phyloP scores from a whole-genome alignment of 2,888 invertebrate species.

The Scelioninae gen. 2 region DNA sequence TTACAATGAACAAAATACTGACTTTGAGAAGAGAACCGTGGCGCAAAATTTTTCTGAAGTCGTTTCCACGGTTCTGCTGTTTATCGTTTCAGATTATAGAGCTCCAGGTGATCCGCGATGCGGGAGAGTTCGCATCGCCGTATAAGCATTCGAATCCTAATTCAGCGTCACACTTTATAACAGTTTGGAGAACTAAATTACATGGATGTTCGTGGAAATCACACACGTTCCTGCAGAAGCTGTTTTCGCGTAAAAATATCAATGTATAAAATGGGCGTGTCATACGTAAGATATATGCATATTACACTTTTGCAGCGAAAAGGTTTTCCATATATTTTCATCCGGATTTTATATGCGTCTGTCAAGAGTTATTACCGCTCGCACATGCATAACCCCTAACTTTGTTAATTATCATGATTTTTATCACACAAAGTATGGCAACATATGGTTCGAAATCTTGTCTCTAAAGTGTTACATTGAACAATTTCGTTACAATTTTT shows the following conservation, averaged over 20 bases:
- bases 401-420: too few relatives aligned
- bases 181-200: conserved; percentile 46
- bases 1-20: conserved; percentile 41
- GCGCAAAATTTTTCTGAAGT: conserved; percentile 17
- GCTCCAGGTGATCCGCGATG: conserved; percentile 30
- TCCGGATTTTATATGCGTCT: too few relatives aligned
- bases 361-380: too few relatives aligned
- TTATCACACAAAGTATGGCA: too few relatives aligned
- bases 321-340: too few relatives aligned
- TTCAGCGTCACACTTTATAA: conserved; percentile 46
- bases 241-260: conserved; percentile 16
- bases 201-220: conserved; percentile 31
- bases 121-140: conserved; percentile 30
- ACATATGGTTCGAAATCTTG: too few relatives aligned
- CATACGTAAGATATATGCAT: neutral
- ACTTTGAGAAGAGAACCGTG: conserved; percentile 24
- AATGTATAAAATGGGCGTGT: neutral
- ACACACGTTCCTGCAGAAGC: conserved; percentile 44
- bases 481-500: too few relatives aligned
- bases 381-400: too few relatives aligned
- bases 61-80: conserved; percentile 23
- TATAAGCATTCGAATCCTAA: conserved; percentile 39
- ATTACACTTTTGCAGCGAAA: too few relatives aligned
- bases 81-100: conserved; percentile 52
- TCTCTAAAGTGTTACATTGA: too few relatives aligned